These are phyloP conservation scores for Fistularia tabacaria DNA, from an alignment of 2,797 vertebrate species.

Conservation along the genomic window DNA sequence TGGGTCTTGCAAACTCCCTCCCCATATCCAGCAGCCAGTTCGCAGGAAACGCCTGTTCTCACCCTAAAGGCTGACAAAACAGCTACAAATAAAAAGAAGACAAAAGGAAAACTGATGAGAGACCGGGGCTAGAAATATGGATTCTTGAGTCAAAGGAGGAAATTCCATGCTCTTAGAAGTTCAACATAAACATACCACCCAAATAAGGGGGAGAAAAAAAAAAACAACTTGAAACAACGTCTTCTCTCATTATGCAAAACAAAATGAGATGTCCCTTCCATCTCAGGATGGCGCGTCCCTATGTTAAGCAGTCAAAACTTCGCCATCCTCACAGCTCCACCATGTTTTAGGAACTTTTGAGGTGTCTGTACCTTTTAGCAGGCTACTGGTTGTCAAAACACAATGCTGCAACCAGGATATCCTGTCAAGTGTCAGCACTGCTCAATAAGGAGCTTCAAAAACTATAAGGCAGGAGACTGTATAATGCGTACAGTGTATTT, in stretches of 20 bases:
- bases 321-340: too few relatives aligned
- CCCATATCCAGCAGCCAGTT: constrained; percentile 4
- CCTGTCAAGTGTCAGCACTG: constrained; percentile 64
- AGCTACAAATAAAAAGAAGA: constrained; percentile 40
- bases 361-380: constrained; percentile 3
- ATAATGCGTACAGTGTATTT: too few relatives aligned
- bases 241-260: background rate
- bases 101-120: constrained; percentile 32
- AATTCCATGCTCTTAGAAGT: constrained; percentile 11
- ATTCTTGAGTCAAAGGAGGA: constrained; percentile 36
- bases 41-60: constrained; percentile 31
- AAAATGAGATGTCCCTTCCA: background rate
- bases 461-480: too few relatives aligned
- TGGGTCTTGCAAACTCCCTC: constrained; percentile 8
- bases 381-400: constrained; percentile 11
- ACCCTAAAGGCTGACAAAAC: constrained; percentile 52
- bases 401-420: constrained; percentile 73
- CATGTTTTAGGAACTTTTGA: background rate
- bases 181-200: background rate
- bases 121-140: constrained; percentile 33
- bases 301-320: background rate
- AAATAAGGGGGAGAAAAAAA: background rate
- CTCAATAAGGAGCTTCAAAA: constrained; percentile 5
- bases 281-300: background rate
- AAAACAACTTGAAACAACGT: background rate